Evolutionary conservation across 2,113 vertebrate species (phyloP).

Genomic region (Larimichthys polyactis): DNA sequence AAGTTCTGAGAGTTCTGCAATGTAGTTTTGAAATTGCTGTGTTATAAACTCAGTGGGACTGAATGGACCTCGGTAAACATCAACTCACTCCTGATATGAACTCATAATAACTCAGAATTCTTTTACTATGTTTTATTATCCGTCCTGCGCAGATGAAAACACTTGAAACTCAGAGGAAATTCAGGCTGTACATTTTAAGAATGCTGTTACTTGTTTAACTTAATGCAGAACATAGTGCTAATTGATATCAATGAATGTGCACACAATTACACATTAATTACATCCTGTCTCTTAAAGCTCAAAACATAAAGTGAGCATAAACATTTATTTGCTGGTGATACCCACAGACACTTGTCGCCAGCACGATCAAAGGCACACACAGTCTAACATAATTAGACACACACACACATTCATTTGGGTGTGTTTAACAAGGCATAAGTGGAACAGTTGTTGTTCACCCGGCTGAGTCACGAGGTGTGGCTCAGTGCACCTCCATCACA

Average conservation of each 20-base stretch:
- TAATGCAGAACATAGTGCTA: background rate
- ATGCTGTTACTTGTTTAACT: too few species aligned
- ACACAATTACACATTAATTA: background rate
- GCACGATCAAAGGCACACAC: background rate
- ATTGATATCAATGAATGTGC: background rate
- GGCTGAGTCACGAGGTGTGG: slow-evolving; percentile 40
- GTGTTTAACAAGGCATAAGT: slow-evolving; percentile 3
- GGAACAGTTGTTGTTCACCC: background rate
- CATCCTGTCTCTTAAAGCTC: background rate
- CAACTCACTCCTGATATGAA: too few species aligned
- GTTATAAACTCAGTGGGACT: too few species aligned
- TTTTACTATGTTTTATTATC: too few species aligned
- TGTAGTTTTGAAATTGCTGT: too few species aligned
- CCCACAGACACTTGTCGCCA: background rate
- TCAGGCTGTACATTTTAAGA: too few species aligned
- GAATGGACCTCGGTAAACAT: too few species aligned
- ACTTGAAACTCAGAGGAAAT: too few species aligned
- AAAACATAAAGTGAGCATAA: background rate
- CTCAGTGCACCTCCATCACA: background rate
- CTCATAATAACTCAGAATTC: too few species aligned
- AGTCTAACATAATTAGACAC: background rate
- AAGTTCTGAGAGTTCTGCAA: too few species aligned
- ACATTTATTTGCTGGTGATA: background rate
- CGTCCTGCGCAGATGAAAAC: too few species aligned
- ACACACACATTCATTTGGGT: background rate